Percentiles rank a stretch among this genome's conserved stretches.
Evolutionary conservation across 2,113 vertebrate species (phyloP).

Genomic region (Oenanthe oenanthe): DNA sequence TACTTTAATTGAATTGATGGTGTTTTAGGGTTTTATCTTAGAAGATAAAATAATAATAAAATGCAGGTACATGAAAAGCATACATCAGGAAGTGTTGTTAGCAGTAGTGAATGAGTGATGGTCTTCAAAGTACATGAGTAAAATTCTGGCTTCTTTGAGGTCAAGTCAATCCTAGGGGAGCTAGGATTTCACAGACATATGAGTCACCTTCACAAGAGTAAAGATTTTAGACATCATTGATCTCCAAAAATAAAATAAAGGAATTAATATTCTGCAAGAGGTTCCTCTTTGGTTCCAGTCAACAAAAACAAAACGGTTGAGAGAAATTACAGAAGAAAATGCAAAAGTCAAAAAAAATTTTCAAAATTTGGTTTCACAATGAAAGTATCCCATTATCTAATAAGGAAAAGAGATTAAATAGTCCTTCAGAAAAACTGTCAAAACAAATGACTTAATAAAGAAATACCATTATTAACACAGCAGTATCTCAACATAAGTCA

Average conservation of each 20-base stretch:
- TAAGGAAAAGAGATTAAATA: not conserved
- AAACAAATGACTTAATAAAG: not conserved
- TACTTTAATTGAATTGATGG: not conserved
- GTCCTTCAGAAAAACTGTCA: not conserved
- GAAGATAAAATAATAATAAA: not conserved
- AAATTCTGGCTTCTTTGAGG: not conserved
- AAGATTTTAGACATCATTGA: not conserved
- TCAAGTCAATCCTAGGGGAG: not conserved
- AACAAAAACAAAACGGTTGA: not conserved
- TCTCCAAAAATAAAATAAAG: not conserved
- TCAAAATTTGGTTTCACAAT: not conserved
- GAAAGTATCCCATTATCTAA: not conserved
- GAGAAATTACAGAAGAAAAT: not conserved
- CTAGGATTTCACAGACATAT: not conserved
- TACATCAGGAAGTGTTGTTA: not conserved
- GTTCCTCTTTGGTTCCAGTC: not conserved
- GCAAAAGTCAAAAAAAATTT: not conserved
- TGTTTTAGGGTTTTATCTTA: not conserved
- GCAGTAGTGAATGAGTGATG: not conserved
- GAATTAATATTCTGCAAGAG: rapidly evolving
- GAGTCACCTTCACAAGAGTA: no score
- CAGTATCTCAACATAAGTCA: not conserved
- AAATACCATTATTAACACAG: not conserved
- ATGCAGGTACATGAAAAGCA: not conserved
- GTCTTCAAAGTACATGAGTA: not conserved